A percentile compares a stretch with the other conserved stretches of the same genome.
phyloP scores from a whole-genome alignment of 2,797 vertebrate genomes.

The Takifugu ocellatus region DNA sequence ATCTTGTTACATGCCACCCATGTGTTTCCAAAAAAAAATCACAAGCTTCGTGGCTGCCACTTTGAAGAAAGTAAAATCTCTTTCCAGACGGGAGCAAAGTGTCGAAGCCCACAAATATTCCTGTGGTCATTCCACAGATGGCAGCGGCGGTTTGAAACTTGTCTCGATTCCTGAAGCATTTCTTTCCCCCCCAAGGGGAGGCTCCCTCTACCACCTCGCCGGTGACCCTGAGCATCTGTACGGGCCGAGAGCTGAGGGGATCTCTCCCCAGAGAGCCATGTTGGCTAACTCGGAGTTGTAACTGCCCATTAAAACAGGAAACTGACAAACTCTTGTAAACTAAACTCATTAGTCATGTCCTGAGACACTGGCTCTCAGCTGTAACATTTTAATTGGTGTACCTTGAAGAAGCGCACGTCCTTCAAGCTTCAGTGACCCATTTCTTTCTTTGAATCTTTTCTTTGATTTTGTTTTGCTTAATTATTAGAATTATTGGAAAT shows the following conservation, averaged over 20 bases:
- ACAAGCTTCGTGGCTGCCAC: conserved; percentile 40
- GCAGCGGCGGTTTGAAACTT: conserved; percentile 39
- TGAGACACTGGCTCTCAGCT: conserved; percentile 47
- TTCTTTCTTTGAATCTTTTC: neutral
- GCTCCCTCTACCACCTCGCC: conserved; percentile 51
- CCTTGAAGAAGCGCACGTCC: conserved; percentile 8
- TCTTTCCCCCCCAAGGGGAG: conserved; percentile 51
- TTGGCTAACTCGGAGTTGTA: conserved; percentile 63
- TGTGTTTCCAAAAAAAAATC: conserved; percentile 30
- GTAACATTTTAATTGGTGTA: conserved; percentile 54
- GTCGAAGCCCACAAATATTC: conserved; percentile 63
- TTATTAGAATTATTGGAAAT: neutral
- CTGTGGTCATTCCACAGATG: conserved; percentile 62
- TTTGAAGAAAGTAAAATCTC: conserved; percentile 42
- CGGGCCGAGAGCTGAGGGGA: conserved; percentile 42
- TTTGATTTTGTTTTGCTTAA: too few species aligned
- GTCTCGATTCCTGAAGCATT: conserved; percentile 52
- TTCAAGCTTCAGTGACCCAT: conserved; percentile 3
- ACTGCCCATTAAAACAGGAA: conserved; percentile 68
- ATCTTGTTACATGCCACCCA: conserved; percentile 53
- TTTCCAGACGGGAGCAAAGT: conserved; percentile 63
- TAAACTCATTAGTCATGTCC: conserved; percentile 71
- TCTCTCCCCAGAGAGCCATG: conserved; percentile 57
- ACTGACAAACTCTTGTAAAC: conserved; percentile 66
- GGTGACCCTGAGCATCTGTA: conserved; percentile 62